Percentiles rank a stretch among this genome's conserved stretches.
Evolutionary conservation across 2,113 vertebrate species (phyloP).

Genomic region (Leucopternis melanops): DNA sequence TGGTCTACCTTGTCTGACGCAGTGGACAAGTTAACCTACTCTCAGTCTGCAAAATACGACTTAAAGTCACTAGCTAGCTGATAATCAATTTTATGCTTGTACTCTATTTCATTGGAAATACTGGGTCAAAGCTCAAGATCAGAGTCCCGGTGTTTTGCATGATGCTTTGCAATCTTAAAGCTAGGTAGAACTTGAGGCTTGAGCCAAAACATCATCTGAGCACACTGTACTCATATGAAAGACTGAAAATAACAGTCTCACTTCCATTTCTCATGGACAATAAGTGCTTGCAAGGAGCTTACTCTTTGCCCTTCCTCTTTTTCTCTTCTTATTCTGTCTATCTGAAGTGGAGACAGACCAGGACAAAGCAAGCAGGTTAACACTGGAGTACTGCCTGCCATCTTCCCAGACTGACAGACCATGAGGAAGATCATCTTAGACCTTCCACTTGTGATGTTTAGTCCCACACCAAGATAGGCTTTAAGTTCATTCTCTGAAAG

Average conservation of each 20-base stretch:
- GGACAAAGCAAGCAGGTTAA: background rate
- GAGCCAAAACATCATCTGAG: background rate
- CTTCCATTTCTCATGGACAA: background rate
- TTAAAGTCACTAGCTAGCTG: background rate
- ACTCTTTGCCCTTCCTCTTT: background rate
- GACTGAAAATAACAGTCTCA: background rate
- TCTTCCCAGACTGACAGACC: background rate
- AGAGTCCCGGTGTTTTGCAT: background rate
- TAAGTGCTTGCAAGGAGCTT: background rate
- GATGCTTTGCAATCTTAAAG: background rate
- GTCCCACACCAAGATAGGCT: background rate
- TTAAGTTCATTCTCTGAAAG: background rate
- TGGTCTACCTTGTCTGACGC: background rate
- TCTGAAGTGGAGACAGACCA: background rate
- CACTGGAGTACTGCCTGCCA: background rate
- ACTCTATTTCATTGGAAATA: background rate
- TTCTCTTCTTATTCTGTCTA: background rate
- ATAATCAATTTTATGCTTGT: background rate
- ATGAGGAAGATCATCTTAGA: background rate
- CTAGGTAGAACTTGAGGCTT: background rate
- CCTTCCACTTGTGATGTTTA: background rate
- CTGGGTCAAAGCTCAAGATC: background rate
- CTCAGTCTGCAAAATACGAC: background rate
- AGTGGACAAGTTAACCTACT: background rate
- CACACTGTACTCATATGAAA: background rate